Percentiles rank a stretch among this genome's conserved stretches.
phyloP scores from a whole-genome alignment of 2,888 invertebrate genomes.

The Napeogenes inachia region DNA sequence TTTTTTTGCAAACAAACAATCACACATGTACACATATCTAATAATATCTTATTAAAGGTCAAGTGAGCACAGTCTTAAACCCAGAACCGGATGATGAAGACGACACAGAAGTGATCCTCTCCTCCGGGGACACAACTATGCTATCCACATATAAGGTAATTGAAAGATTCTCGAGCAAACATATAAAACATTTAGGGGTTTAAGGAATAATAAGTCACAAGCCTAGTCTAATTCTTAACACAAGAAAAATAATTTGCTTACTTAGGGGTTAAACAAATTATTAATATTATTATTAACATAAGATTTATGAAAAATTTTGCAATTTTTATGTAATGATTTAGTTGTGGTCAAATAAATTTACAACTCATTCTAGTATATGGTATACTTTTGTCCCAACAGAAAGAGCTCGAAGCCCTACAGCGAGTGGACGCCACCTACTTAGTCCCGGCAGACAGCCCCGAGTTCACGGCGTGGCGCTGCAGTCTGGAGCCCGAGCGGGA shows the following conservation, averaged over 20 bases:
- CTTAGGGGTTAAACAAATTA: too few species aligned
- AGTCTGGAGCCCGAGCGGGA: constrained; percentile 43
- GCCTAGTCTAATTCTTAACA: too few species aligned
- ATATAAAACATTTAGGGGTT: too few species aligned
- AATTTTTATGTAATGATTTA: too few species aligned
- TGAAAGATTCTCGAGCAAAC: too few species aligned
- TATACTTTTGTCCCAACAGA: constrained; percentile 57
- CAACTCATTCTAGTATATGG: too few species aligned
- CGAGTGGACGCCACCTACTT: constrained; percentile 85
- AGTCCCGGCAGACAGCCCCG: constrained; percentile 79
- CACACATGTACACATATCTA: neutral
- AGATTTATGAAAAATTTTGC: too few species aligned
- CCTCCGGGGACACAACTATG: constrained; percentile 82
- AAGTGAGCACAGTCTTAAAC: constrained; percentile 83
- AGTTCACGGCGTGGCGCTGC: constrained; percentile 66
- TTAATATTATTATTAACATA: too few species aligned
- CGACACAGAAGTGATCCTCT: constrained; percentile 82
- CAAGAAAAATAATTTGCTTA: too few species aligned
- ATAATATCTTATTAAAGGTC: constrained; percentile 58
- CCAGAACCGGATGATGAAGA: constrained; percentile 84
- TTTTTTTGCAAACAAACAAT: too few species aligned
- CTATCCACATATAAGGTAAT: constrained; percentile 75
- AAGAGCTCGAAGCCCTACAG: constrained; percentile 83
- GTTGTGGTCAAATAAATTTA: too few species aligned
- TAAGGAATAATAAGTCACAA: too few species aligned